Evolutionary conservation across 2,113 vertebrate genomes (phyloP), one percentile per base, ranked within the genome.

Genomic region (Pipra filicauda): DNA sequence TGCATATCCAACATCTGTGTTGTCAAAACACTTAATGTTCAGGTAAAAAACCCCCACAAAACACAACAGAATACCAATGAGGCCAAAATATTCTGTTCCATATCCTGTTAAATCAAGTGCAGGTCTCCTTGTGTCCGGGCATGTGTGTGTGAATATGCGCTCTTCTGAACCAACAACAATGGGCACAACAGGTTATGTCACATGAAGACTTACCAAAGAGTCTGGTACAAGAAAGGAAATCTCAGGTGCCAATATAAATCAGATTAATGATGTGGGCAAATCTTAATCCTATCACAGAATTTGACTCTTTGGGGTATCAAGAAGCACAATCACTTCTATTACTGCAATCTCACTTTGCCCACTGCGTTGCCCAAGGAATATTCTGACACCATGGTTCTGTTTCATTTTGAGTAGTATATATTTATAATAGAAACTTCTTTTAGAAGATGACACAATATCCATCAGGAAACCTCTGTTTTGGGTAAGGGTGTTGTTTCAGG

Each of bases 61-160:
- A n/a, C 31, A 41, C 48, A 62, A 6, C 7, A 21, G 76, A 75
- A 80, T 9, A 61, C n/a, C 22, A 52, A 27, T 3, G 54, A 76
- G 37, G 41, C n/a, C 66, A 23, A 23, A 43, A 33, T 6, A 31
- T 46, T 48, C 23, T 8, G 7, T 26, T 62, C 43, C 52, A 27
- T 26, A 72, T 12, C 17, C 31, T 48, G 33, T 39, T 55, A 66
- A 54, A 67, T 49, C 41, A 35, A 71, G 51, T 10, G 15, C 52
- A 48, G 28, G 41, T 20, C 85, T 14, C 27, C 12, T 13, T 82
- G 43, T 48, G 59, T 61, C 71, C 85, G 28, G 16, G 4, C 11
- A 4, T 2, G 0, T 1, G 6, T 3, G 12, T 20, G 30, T 23
- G 39, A 59, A 27, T 3, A 48, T 1, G 44, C 21, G 21, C 46